Evolutionary conservation across 2,888 invertebrate genomes (phyloP), one percentile per base, ranked within the genome.

Genomic region (Patella depressa): DNA sequence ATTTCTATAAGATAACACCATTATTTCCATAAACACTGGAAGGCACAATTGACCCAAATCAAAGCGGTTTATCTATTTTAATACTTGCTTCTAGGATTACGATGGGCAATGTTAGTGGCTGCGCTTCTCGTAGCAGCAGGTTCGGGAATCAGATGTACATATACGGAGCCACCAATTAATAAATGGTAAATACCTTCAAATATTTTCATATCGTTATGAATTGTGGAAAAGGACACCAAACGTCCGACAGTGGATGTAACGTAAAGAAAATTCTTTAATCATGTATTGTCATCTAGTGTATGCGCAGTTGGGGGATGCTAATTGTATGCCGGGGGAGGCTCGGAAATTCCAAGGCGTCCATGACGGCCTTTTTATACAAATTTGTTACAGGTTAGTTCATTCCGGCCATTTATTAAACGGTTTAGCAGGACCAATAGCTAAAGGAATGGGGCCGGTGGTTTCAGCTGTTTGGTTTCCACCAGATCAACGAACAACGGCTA

Each of bases 391-490:
- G 84, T 76, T 86, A 71, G 80, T 84, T 11, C 89, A 92, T 77
- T 70, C 84, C 2, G 90, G 91, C 45, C 90, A 91, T 29, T 82
- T 92, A 55, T 79, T 92, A 71, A 91, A 91, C 82, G 92, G 92
- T 9, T 81, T 92, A 45, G 89, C 90, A 3, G 92, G 92, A 7
- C 91, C 91, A 0, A 87, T 92, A 15, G 83, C 90, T 45, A 88
- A 91, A 81, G 89, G 90, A 14, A 90, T 89, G 2, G 89, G 90
- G 12, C 87, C 90, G 4, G 79, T 91, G 29, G 76, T 93, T 3
- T 92, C 92, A 11, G 90, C 91, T 53, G 85, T 89, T 53, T 93
- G 92, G 92, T 92, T 93, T 81, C 91, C 92, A 17, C 87, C 87
- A 55, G 85, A 90, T 71, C 88, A 92, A 85, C 84, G 92, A 65